Percentiles rank a stretch among this genome's conserved stretches.
These are phyloP conservation scores for Drosophila cognata DNA, from an alignment of 2,888 invertebrate genomes.

Conservation along the genomic window DNA sequence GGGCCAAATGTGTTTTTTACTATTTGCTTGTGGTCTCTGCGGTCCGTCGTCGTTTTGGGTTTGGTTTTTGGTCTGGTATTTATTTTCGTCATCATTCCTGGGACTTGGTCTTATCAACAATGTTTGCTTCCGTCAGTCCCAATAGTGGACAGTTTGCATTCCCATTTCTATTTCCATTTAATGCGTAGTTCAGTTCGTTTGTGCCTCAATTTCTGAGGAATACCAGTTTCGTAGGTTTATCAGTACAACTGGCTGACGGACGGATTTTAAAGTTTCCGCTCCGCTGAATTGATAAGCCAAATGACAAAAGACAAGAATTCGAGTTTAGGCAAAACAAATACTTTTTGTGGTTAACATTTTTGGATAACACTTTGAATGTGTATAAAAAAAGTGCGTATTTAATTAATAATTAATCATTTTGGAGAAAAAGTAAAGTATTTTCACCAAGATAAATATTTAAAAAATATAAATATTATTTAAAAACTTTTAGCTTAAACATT, in stretches of 20 bases:
- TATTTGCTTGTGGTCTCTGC: constrained; percentile 63
- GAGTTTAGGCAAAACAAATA: constrained; percentile 9
- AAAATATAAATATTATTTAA: background rate
- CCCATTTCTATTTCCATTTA: constrained; percentile 44
- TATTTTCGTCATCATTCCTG: constrained; percentile 20
- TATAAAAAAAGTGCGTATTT: background rate
- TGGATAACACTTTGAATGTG: background rate
- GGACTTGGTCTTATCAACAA: constrained; percentile 59
- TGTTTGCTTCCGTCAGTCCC: constrained; percentile 69
- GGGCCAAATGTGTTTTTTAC: constrained; percentile 55
- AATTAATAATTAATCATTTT: background rate
- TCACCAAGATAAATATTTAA: background rate
- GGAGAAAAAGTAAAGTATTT: background rate
- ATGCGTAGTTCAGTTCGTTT: constrained; percentile 27
- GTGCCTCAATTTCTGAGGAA: constrained; percentile 16
- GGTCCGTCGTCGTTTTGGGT: constrained; percentile 22
- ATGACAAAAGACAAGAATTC: constrained; percentile 5
- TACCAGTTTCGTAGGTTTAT: constrained; percentile 36
- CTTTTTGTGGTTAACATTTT: background rate
- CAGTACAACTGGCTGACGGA: constrained; percentile 23
- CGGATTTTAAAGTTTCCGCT: constrained; percentile 46
- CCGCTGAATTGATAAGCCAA: constrained; percentile 39
- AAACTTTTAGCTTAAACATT: accelerated
- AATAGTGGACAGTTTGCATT: constrained; percentile 59
- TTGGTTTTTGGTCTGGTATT: constrained; percentile 11